These are phyloP conservation scores for Parazoanthus darwini DNA, from an alignment of 92 coral and sea anemone genomes.

Conservation along the genomic window DNA sequence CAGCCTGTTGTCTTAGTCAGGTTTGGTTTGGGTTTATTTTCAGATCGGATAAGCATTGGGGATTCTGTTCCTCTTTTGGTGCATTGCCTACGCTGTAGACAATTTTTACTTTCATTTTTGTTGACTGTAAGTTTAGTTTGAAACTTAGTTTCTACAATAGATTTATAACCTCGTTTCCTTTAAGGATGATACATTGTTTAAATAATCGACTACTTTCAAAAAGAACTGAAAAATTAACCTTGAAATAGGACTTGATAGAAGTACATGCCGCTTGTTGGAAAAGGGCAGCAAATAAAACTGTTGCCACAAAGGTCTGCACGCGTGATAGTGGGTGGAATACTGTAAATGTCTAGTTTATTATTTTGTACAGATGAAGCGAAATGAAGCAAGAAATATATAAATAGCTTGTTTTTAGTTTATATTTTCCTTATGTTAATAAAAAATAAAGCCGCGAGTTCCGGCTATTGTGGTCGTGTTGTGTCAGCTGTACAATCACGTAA, in stretches of 20 bases:
- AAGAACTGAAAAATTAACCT: neutral
- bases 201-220: neutral
- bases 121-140: neutral
- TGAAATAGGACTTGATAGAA: neutral
- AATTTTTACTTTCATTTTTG: too few species aligned
- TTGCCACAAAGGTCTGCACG: neutral
- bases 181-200: neutral
- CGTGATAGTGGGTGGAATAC: neutral
- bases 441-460: neutral
- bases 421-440: neutral
- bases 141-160: neutral
- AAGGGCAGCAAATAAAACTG: neutral
- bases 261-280: neutral
- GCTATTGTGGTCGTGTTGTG: neutral
- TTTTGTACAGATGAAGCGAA: conserved; percentile 16
- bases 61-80: neutral
- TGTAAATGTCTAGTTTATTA: conserved; percentile 24
- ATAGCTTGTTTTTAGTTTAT: neutral
- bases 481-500: too few species aligned
- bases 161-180: neutral
- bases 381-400: conserved; percentile 4
- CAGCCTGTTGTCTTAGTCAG: neutral
- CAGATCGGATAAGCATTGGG: neutral
- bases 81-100: neutral
- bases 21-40: too few species aligned